Evolutionary conservation across 1,140 invertebrate species (phyloP).

Genomic region (Andrena cerasifolii): DNA sequence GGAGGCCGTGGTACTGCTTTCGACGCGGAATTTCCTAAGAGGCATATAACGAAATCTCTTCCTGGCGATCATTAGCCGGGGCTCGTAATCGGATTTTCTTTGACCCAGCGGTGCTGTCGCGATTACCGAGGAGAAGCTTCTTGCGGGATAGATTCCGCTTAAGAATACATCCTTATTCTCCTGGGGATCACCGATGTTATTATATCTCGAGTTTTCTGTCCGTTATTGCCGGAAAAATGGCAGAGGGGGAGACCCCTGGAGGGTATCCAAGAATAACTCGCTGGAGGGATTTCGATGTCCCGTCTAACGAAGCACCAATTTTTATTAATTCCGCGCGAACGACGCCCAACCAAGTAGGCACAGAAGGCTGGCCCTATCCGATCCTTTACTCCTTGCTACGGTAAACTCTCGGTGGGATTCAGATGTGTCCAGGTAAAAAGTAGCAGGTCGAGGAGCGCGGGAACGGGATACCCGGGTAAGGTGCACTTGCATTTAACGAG

Average conservation of each 20-base stretch:
- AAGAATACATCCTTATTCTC: conserved; percentile 58
- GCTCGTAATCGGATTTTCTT: conserved; percentile 59
- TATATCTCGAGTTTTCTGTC: conserved; percentile 43
- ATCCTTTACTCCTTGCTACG: background rate
- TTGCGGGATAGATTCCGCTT: conserved; percentile 38
- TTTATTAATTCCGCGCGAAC: conserved; percentile 9
- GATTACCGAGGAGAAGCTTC: conserved; percentile 61
- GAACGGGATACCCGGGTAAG: conserved; percentile 19
- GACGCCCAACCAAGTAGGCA: background rate
- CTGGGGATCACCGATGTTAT: conserved; percentile 43
- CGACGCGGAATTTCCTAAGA: conserved; percentile 8
- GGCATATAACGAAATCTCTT: conserved; percentile 28
- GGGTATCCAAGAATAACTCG: background rate
- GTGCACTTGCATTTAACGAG: conserved; percentile 34
- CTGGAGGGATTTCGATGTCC: conserved; percentile 15
- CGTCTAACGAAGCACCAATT: conserved; percentile 12
- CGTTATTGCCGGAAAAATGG: conserved; percentile 10
- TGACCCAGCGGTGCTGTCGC: conserved; percentile 44
- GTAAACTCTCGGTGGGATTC: background rate
- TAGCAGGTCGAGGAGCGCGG: background rate
- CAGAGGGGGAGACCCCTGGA: background rate
- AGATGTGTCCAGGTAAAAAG: background rate
- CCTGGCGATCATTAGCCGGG: conserved; percentile 55
- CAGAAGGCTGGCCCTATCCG: too few species aligned
- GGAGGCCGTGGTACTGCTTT: too few species aligned